phyloP scores from a whole-genome alignment of 1,140 invertebrate species.

The Callitettix versicolor region DNA sequence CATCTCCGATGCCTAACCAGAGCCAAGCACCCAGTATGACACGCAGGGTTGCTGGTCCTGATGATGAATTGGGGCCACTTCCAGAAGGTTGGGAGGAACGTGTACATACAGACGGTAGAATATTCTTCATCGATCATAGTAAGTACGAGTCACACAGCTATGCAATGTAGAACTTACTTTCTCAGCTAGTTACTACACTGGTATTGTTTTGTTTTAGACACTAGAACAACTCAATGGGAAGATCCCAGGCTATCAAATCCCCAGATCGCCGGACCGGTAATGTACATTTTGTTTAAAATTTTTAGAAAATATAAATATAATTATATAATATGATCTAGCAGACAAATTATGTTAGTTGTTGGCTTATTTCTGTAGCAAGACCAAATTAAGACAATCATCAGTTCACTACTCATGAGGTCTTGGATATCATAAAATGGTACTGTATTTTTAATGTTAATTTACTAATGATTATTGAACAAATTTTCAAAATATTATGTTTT shows the following conservation, averaged over 20 bases:
- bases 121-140: conserved; percentile 99
- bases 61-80: conserved; percentile 82
- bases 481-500: too few relatives aligned
- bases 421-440: too few relatives aligned
- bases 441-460: too few relatives aligned
- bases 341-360: background rate
- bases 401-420: too few relatives aligned
- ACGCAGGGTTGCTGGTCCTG: conserved; percentile 36
- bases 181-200: background rate
- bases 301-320: background rate
- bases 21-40: conserved; percentile 32
- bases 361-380: background rate
- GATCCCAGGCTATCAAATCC: conserved; percentile 94
- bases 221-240: conserved; percentile 95
- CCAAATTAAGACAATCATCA: too few relatives aligned
- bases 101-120: conserved; percentile 87
- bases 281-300: conserved; percentile 21
- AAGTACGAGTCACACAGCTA: conserved; percentile 37
- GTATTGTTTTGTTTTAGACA: conserved; percentile 50
- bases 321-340: background rate
- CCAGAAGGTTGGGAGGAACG: conserved; percentile 97
- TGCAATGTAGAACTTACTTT: background rate
- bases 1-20: conserved; percentile 72
- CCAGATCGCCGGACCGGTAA: conserved; percentile 85
- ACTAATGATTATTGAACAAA: too few relatives aligned